Base-by-base conservation (phyloP, 1,140 invertebrate genomes). In the Whitmania pigra region DNA sequence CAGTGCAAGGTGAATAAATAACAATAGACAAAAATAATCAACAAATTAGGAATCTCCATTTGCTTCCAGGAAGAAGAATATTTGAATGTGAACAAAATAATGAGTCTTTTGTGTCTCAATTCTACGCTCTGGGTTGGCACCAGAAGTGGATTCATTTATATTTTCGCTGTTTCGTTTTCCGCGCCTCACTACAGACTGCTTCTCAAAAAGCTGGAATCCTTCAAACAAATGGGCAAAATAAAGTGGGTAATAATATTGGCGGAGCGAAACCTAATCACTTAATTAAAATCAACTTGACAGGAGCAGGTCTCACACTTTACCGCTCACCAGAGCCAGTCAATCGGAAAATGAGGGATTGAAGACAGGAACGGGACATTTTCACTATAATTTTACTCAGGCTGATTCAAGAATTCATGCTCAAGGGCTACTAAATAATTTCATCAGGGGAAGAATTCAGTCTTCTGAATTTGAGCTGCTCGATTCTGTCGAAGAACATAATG, bases 1-100 rank as follows among this genome's bases (percentile, higher is more conserved):
- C 75, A 81, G 22, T 75, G 79, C 77, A 80, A 82, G 81, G 83
- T 83, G 72, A 68, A 73, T 71, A 15, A 11, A 2, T 18, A 22
- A 20, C 20, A 69, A 17, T 11, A 36, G 43, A 49, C 15, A 49
- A 49, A 49, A 15, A 49, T 15, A 49, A 1, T 49, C 43, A 11
- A 49, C 9, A 7, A 49, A 49, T 49, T 49, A 17, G 13, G 43
- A 49, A 5, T 49, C 43, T 11, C 43, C 31, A 36, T 49, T 49
- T 17, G 9, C 43, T 49, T 49, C 43, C 15, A 63, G 57, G 57
- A 63, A n/a, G 57, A 63, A 15, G 57, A 63, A 63, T 63, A 63
- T 63, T 63, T 63, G 20, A 63, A 63, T 31, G 29, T 31, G 57
- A 63, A 63, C 29, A 22, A 31, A 31, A 63, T 63, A 63, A 63